These are phyloP conservation scores for Camponotus floridanus DNA, from an alignment of 1,140 invertebrate species.

Conservation along the genomic window DNA sequence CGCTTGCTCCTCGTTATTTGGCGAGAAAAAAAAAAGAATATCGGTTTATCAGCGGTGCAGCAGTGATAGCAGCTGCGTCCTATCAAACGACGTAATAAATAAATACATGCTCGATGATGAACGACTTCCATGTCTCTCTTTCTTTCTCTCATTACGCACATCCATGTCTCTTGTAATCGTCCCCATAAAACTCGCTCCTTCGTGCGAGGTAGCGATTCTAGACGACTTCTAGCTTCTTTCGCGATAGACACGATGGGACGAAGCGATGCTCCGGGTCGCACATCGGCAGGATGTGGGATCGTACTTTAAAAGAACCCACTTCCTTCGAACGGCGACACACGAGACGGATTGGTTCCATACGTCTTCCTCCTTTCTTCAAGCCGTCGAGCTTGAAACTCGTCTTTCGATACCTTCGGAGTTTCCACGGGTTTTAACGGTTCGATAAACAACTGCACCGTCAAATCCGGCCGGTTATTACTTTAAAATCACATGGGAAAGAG, in stretches of 20 bases:
- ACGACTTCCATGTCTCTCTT: conserved; percentile 38
- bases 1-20: conserved; percentile 38
- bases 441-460: not conserved
- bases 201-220: conserved; percentile 34
- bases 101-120: conserved; percentile 45
- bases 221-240: conserved; percentile 22
- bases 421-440: not conserved
- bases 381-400: conserved; percentile 1
- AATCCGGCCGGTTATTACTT: not conserved
- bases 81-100: conserved; percentile 54
- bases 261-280: conserved; percentile 18
- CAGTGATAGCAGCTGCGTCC: conserved; percentile 47
- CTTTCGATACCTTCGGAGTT: conserved; percentile 1
- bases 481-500: not conserved
- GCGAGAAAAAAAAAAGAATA: conserved; percentile 30
- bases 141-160: conserved; percentile 25
- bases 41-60: conserved; percentile 50
- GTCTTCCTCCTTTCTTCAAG: conserved; percentile 56
- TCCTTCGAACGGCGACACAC: conserved; percentile 79
- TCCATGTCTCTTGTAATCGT: conserved; percentile 28
- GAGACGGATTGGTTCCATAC: conserved; percentile 72
- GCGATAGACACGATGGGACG: conserved; percentile 28
- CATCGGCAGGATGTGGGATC: conserved; percentile 59
- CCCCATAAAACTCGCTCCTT: not conserved
- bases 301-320: conserved; percentile 75